These are phyloP conservation scores for Paragorgia papillata DNA, from an alignment of 92 coral and sea anemone genomes.

Conservation along the genomic window DNA sequence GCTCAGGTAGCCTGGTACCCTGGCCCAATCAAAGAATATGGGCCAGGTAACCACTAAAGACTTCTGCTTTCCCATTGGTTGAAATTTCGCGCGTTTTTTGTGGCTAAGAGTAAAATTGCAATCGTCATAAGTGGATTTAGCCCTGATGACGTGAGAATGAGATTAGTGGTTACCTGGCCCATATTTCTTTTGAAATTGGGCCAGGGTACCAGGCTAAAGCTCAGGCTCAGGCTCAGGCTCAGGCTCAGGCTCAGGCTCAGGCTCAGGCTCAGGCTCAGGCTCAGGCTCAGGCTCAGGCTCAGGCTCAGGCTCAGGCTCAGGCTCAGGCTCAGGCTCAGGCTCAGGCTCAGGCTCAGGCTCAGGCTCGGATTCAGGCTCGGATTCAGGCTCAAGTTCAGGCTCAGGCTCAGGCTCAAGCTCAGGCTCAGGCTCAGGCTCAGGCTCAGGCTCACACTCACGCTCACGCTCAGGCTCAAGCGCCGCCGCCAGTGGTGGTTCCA, in stretches of 20 bases:
- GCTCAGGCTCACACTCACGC: slow-evolving; percentile 17
- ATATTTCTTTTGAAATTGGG: too few species aligned
- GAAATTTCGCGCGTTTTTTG: too few species aligned
- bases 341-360: slow-evolving; percentile 24
- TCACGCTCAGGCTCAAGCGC: slow-evolving; percentile 18
- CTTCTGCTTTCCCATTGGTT: too few species aligned
- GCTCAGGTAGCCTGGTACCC: too few species aligned
- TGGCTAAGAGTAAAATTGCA: too few species aligned
- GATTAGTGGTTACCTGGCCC: too few species aligned
- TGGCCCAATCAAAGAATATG: too few species aligned
- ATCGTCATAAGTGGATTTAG: too few species aligned
- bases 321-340: slow-evolving; percentile 15
- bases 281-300: slow-evolving; percentile 17
- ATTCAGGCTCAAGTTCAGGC: slow-evolving; percentile 8
- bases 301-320: slow-evolving; percentile 13
- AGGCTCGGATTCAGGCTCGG: slow-evolving; percentile 27
- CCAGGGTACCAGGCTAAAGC: too few species aligned
- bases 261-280: slow-evolving; percentile 17
- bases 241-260: slow-evolving; percentile 13
- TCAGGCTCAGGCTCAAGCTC: slow-evolving; percentile 5
- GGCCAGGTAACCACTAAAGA: too few species aligned
- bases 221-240: slow-evolving; percentile 33
- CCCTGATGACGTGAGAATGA: too few species aligned
- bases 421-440: slow-evolving; percentile 27
- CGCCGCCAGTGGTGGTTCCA: too few species aligned